A percentile compares a stretch with the other conserved stretches of the same genome.
Evolutionary conservation across 2,888 invertebrate species (phyloP).

Genomic region (Auanema freiburgensis): DNA sequence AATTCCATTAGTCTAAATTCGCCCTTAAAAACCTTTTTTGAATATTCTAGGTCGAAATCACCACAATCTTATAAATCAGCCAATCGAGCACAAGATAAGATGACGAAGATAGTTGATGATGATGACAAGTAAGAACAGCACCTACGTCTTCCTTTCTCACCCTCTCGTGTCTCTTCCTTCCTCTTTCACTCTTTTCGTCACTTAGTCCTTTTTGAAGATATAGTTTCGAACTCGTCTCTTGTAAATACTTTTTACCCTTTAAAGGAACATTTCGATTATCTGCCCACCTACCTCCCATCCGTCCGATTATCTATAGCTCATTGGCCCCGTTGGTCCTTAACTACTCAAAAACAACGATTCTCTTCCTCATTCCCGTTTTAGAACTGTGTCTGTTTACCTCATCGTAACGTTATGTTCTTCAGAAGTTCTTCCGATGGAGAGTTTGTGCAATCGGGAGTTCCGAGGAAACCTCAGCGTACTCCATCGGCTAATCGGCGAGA

Average conservation of each 20-base stretch:
- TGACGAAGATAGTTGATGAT: conserved; percentile 58
- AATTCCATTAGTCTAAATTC: conserved; percentile 1
- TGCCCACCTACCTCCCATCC: neutral
- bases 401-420: conserved; percentile 5
- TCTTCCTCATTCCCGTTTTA: conserved; percentile 1
- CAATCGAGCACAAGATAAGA: conserved; percentile 62
- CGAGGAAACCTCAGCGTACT: conserved; percentile 18
- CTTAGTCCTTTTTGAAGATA: too few relatives aligned
- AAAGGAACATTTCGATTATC: neutral
- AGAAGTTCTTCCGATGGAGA: conserved; percentile 43
- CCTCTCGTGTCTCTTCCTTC: too few relatives aligned
- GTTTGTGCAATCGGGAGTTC: conserved; percentile 39
- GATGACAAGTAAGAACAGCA: conserved; percentile 37
- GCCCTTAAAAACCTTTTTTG: neutral
- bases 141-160: too few relatives aligned
- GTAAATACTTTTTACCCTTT: neutral
- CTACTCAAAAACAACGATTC: conserved; percentile 3
- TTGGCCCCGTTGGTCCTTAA: neutral
- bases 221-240: too few relatives aligned
- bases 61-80: conserved; percentile 60
- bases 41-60: conserved; percentile 50
- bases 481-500: conserved; percentile 23
- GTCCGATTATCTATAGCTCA: neutral
- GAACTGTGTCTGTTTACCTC: conserved; percentile 7
- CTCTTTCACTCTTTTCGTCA: too few relatives aligned